These are phyloP conservation scores for Drosophila quasianomalipes DNA, from an alignment of 2,888 invertebrate genomes.

Conservation along the genomic window DNA sequence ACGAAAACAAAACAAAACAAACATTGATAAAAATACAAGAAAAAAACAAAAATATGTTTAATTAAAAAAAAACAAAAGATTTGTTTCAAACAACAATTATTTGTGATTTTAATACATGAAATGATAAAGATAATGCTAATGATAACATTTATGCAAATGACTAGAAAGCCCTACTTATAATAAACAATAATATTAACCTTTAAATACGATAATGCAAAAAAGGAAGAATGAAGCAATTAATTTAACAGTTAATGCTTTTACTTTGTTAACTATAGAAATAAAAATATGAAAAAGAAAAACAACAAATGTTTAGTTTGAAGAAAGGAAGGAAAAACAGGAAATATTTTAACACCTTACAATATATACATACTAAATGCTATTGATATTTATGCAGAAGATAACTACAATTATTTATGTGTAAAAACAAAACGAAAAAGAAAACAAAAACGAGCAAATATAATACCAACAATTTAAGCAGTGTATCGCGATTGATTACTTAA, in stretches of 20 bases:
- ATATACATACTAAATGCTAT: conserved; percentile 45
- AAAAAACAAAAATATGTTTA: conserved; percentile 1
- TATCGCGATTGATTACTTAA: not conserved
- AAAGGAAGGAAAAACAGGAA: conserved; percentile 31
- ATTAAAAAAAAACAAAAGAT: conserved; percentile 87
- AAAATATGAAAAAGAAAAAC: conserved; percentile 17
- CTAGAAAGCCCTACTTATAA: conserved; percentile 54
- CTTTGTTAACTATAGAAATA: conserved; percentile 58
- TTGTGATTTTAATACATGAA: conserved; percentile 77
- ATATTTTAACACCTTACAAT: conserved; percentile 44
- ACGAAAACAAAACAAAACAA: conserved; percentile 14
- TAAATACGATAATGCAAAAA: conserved; percentile 48
- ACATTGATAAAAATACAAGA: conserved; percentile 9
- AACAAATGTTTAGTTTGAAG: not conserved
- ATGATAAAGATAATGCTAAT: conserved; percentile 64
- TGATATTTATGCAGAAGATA: conserved; percentile 65
- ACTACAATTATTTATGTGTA: conserved; percentile 71
- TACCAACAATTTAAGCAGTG: conserved; percentile 32
- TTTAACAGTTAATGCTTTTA: conserved; percentile 60
- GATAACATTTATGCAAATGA: conserved; percentile 61
- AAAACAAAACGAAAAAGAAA: conserved; percentile 22
- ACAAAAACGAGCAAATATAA: conserved; percentile 30
- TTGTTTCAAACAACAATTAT: conserved; percentile 79
- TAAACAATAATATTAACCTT: conserved; percentile 55
- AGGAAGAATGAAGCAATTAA: conserved; percentile 29